Percentiles rank a stretch among this genome's conserved stretches.
Evolutionary conservation across 1,140 invertebrate species (phyloP).

Genomic region (Solenopsis invicta): DNA sequence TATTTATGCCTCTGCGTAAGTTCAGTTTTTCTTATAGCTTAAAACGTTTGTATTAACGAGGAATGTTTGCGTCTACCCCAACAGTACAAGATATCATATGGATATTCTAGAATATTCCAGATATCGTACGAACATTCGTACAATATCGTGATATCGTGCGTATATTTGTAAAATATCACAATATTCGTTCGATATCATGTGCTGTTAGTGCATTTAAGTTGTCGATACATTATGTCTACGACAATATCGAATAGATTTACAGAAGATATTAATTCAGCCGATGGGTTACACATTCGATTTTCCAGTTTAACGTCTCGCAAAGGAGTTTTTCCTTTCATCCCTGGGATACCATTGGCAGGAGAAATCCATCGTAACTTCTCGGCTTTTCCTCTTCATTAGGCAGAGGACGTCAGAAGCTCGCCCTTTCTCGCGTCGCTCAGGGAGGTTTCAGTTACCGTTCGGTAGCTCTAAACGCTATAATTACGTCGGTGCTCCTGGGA

Average conservation of each 20-base stretch:
- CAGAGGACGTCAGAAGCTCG: constrained; percentile 28
- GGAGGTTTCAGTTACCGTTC: constrained; percentile 74
- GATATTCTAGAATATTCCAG: no score
- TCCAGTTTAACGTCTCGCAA: neutral
- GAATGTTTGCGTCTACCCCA: neutral
- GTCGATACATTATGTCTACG: neutral
- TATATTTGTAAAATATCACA: no score
- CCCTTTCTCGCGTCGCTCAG: constrained; percentile 27
- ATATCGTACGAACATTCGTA: no score
- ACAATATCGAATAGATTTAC: neutral
- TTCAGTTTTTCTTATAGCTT: neutral
- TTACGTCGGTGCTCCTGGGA: constrained; percentile 67
- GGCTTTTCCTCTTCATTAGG: constrained; percentile 60
- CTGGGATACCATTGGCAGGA: neutral
- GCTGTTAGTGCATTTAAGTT: neutral
- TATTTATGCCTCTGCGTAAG: neutral
- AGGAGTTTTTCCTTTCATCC: neutral
- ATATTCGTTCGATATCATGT: no score
- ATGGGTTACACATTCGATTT: neutral
- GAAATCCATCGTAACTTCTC: neutral
- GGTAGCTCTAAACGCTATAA: constrained; percentile 76
- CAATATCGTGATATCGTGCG: no score
- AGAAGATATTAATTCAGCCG: neutral
- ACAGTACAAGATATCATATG: no score
- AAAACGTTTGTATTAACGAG: neutral